Evolutionary conservation across 2,888 invertebrate genomes (phyloP).

Genomic region (Amphipyra tragopoginis): DNA sequence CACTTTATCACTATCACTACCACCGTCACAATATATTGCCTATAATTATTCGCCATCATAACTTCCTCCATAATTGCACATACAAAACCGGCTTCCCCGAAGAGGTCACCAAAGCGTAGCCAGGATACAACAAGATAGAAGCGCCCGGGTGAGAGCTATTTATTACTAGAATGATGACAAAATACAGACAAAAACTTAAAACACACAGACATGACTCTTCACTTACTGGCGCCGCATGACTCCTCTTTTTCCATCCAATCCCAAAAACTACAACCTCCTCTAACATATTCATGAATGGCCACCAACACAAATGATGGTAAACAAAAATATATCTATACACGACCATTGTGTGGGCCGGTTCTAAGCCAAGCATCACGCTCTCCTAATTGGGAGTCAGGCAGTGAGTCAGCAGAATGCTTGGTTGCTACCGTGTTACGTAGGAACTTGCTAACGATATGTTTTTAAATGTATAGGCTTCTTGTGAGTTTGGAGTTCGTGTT

Average conservation of each 20-base stretch:
- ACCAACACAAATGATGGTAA: conserved; percentile 34
- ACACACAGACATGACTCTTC: too few relatives aligned
- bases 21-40: too few relatives aligned
- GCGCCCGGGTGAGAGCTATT: too few relatives aligned
- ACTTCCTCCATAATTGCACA: too few relatives aligned
- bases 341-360: conserved; percentile 47
- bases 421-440: conserved; percentile 58
- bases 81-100: too few relatives aligned
- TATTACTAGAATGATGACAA: too few relatives aligned
- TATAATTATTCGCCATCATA: too few relatives aligned
- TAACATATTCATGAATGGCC: conserved; percentile 33
- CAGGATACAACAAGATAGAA: too few relatives aligned
- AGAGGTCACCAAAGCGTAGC: too few relatives aligned
- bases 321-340: conserved; percentile 36
- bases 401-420: conserved; percentile 56
- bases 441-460: conserved; percentile 45
- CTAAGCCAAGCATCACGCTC: conserved; percentile 51
- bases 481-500: neutral
- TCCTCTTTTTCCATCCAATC: neutral
- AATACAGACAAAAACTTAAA: too few relatives aligned
- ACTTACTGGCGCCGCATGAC: conserved; percentile 29
- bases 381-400: conserved; percentile 58
- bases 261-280: conserved; percentile 4
- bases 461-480: conserved; percentile 25
- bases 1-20: too few relatives aligned